phyloP scores from a whole-genome alignment of 2,113 vertebrate genomes.

The Eulemur rufifrons region DNA sequence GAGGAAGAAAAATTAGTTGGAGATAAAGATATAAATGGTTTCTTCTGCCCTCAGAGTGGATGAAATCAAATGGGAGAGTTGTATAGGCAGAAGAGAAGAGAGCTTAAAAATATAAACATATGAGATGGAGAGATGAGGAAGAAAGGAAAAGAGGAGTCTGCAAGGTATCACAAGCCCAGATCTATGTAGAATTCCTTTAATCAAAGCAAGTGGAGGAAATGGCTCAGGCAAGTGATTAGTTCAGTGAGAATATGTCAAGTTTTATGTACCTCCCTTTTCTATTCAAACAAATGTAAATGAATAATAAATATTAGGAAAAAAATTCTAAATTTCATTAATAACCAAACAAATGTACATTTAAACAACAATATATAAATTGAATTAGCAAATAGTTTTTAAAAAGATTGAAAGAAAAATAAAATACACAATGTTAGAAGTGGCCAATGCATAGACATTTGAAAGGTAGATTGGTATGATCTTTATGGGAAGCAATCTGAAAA shows the following conservation, averaged over 20 bases:
- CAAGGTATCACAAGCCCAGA: background rate
- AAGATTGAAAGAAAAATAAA: background rate
- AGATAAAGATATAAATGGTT: background rate
- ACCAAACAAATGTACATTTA: background rate
- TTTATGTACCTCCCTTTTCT: background rate
- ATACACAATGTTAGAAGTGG: background rate
- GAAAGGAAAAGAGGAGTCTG: background rate
- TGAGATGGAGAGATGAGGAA: background rate
- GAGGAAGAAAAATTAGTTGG: background rate
- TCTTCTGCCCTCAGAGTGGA: background rate
- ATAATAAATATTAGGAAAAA: background rate
- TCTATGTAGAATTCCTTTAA: background rate
- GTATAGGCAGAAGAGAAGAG: background rate
- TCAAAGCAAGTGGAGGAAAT: background rate
- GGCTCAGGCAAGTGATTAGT: background rate
- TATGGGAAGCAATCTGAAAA: background rate
- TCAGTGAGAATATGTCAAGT: background rate
- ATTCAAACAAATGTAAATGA: background rate
- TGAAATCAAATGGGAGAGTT: background rate
- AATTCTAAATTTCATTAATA: background rate
- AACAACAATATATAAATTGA: background rate
- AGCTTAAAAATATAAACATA: background rate
- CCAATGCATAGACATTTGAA: background rate
- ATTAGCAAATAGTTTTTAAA: background rate
- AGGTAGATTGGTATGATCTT: background rate